Base-by-base conservation (phyloP, 2,888 invertebrate genomes). In the Elaeidobius kamerunicus region DNA sequence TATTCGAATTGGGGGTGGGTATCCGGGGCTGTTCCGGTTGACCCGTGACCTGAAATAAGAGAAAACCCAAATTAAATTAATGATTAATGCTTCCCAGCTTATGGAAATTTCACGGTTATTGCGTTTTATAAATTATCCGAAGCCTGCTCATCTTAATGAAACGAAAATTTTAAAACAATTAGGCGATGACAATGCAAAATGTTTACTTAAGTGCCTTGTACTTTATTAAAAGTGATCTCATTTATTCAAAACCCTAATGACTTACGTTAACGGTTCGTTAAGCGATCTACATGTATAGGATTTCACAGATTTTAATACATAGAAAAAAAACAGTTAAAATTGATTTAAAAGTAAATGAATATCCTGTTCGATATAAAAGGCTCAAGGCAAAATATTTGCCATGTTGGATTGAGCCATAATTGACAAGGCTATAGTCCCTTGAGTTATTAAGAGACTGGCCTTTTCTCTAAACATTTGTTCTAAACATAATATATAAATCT, bases 1-100 rank as follows among this genome's bases (percentile, higher is more conserved):
- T 71, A 58, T 73, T 73, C 56, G 65, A 70, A 11, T 72, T 72
- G 5, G 73, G 70, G 32, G 70, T 63, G 49, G 66, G 58, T 59
- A 69, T 62, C 14, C 68, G 65, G 56, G 68, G 66, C 45, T 70
- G 69, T 46, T 72, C 70, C 38, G 67, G 66, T 50, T 69, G 70
- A 44, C 67, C 67, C 32, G 72, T 73, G 50, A 73, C 73, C 74
- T 74, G 60, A 2, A 65, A 63, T 12, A 27, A 41, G 43, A 48
- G 23, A 36, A 14, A 35, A 15, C 5, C 7, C 3, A n/a, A 12
- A 32, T 32, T 32, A 32, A 32, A n/a, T 32, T 9, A 23, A 30
- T 6, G 12, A 30, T n/a, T 30, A 30, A 12, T 30, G 30, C 30
- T n/a, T 30, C 11, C 30, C 9, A 30, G 9, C 12, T n/a, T 12